These are phyloP conservation scores for Melikaiella ostensackeni DNA, from an alignment of 2,888 invertebrate genomes.

Conservation along the genomic window DNA sequence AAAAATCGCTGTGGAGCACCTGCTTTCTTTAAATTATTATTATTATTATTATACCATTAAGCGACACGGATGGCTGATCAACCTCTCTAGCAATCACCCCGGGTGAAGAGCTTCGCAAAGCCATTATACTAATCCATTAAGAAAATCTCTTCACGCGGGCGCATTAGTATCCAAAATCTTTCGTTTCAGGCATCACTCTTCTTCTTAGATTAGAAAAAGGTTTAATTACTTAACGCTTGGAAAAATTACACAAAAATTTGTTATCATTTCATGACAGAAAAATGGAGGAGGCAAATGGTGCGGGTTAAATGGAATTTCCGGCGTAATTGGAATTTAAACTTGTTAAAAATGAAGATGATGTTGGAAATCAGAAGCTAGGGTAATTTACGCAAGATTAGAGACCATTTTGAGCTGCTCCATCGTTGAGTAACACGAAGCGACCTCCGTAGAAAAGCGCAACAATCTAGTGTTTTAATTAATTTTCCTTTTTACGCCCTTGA, in stretches of 20 bases:
- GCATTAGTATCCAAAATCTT: too few species aligned
- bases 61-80: too few species aligned
- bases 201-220: too few species aligned
- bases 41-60: too few species aligned
- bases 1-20: too few species aligned
- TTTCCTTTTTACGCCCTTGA: background rate
- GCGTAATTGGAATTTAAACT: background rate
- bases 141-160: too few species aligned
- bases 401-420: background rate
- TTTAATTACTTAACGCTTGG: too few species aligned
- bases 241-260: background rate
- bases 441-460: background rate
- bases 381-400: conserved; percentile 7
- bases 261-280: background rate
- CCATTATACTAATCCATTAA: too few species aligned
- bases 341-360: background rate
- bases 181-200: too few species aligned
- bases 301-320: background rate
- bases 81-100: too few species aligned
- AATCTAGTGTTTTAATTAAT: background rate
- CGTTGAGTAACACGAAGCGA: background rate
- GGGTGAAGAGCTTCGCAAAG: too few species aligned
- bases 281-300: background rate
- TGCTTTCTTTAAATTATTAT: too few species aligned
- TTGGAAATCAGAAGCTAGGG: background rate